Base-by-base conservation (phyloP, 2,797 vertebrate species). In the Hozukius guyotensis region DNA sequence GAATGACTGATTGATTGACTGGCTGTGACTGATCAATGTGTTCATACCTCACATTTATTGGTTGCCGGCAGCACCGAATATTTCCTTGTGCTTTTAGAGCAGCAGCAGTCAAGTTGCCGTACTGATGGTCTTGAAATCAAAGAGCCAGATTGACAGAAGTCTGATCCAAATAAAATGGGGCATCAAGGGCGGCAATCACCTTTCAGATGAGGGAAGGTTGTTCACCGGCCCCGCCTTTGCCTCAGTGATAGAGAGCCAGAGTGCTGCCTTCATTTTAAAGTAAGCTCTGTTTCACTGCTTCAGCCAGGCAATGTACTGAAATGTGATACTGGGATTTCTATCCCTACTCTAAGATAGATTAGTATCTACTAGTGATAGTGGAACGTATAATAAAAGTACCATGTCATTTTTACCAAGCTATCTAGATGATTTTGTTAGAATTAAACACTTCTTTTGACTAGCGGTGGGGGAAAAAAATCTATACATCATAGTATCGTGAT, bases 21-120 rank as follows among this genome's bases (percentile, higher is more conserved):
- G 74, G 55, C 86, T 84, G 67, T 75, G 56, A 12, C 42, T 76
- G 72, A 83, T 89, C 79, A 75, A 46, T 80, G 75, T 32, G 46
- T 74, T 81, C 61, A 60, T 74, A 68, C 52, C 49, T 74, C 73
- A 76, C 70, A 75, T 61, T 77, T 74, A 80, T 68, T 75, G 56
- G 72, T 82, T 80, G 31, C 56, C 77, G 65, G 75, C 53, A 73
- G 72, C 55, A 75, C 5, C 74, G 34, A 64, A 62, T 72, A 72
- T 69, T 76, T 85, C 24, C 16, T 36, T 64, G 62, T 75, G 36
- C 73, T 70, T 46, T 46, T 64, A 59, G 61, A 79, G 64, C 65
- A 80, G 65, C 75, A 22, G 57, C 34, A 81, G 60, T 79, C 63
- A 49, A 68, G 57, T 60, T 55, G 68, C 27, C 36, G 53, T 25